A percentile compares a stretch with the other conserved stretches of the same genome.
Conservation (phyloP, 2,797 vertebrate species). For the Enteromius afrohamiltoni region DNA sequence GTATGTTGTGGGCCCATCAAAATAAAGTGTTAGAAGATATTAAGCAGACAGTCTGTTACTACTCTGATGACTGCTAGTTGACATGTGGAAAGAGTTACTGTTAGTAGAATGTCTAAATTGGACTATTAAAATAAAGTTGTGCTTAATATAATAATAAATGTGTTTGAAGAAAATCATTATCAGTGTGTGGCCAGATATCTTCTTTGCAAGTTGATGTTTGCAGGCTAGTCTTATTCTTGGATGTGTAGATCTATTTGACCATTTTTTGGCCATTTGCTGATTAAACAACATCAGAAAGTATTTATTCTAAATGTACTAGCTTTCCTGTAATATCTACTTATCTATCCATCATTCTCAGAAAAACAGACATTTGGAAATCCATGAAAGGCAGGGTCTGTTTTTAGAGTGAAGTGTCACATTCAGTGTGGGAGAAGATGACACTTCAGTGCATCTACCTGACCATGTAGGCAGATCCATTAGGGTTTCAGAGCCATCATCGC, state of each 20-base stretch:
- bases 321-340: slow-evolving; percentile 14
- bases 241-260: background rate
- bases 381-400: slow-evolving; percentile 17
- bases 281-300: background rate
- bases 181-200: background rate
- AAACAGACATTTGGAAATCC: slow-evolving; percentile 31
- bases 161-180: background rate
- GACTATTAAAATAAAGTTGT: too few relatives aligned
- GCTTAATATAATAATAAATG: too few relatives aligned
- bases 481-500: slow-evolving; percentile 21
- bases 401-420: slow-evolving; percentile 41
- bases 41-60: too few relatives aligned
- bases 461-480: slow-evolving; percentile 44
- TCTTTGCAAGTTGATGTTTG: background rate
- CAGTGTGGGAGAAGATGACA: slow-evolving; percentile 35
- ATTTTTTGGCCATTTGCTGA: background rate
- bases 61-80: too few relatives aligned
- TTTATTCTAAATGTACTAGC: background rate
- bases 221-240: background rate
- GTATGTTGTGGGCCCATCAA: too few relatives aligned
- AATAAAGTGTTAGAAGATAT: too few relatives aligned
- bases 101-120: too few relatives aligned
- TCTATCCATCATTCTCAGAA: slow-evolving; percentile 24
- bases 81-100: too few relatives aligned
- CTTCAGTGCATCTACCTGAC: slow-evolving; percentile 29